Percentiles rank a stretch among this genome's conserved stretches.
Conservation (phyloP, 1,140 invertebrate genomes). For the Heliconius hermathena region DNA sequence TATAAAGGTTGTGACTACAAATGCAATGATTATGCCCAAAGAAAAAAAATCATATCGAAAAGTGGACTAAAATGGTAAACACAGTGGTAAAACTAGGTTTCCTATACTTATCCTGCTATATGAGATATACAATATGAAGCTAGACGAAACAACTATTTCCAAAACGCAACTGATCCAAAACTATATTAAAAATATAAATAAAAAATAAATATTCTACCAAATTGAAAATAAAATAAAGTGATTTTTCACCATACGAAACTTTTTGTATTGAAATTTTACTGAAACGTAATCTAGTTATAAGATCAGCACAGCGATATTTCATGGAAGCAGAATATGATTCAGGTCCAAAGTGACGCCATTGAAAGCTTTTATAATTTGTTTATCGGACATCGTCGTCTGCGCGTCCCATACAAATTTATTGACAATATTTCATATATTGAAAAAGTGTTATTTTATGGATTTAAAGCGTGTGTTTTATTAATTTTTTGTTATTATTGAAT, state of each 20-base stretch:
- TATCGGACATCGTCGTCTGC: constrained; percentile 8
- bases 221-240: not conserved
- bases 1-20: no score
- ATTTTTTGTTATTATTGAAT: constrained; percentile 6
- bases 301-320: constrained; percentile 8
- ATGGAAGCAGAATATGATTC: constrained; percentile 11
- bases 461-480: constrained; percentile 1
- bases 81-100: no score
- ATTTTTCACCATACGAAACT: not conserved
- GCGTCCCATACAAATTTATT: not conserved
- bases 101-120: no score
- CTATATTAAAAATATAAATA: not conserved
- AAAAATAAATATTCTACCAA: not conserved
- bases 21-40: no score
- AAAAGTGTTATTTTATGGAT: constrained; percentile 3
- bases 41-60: no score
- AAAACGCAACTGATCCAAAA: not conserved
- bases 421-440: constrained; percentile 4
- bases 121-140: no score
- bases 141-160: not conserved
- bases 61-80: no score
- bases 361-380: constrained; percentile 15
- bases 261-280: constrained; percentile 1
- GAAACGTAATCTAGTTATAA: constrained; percentile 10
- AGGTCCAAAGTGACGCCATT: constrained; percentile 13